Conservation (phyloP, 2,888 invertebrate species). For the Lydus trimaculatus region DNA sequence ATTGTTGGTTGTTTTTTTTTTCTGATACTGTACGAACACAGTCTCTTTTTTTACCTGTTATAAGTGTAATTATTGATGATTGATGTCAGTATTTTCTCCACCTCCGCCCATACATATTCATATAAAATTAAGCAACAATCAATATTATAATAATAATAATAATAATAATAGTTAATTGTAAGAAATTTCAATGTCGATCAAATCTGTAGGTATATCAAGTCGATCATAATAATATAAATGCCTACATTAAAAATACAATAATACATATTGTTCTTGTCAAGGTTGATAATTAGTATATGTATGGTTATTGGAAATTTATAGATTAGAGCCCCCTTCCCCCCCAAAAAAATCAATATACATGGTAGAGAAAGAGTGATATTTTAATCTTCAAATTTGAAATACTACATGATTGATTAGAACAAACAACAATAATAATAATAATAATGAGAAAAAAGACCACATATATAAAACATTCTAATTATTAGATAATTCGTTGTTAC, state of each 20-base stretch:
- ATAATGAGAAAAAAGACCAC: background rate
- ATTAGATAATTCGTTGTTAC: background rate
- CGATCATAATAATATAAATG: too few species aligned
- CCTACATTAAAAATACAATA: background rate
- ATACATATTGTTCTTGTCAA: background rate
- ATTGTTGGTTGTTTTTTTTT: too few species aligned
- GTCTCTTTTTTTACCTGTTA: too few species aligned
- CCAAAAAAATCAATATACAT: background rate
- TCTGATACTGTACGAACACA: too few species aligned
- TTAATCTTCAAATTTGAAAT: background rate
- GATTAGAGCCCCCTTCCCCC: too few species aligned
- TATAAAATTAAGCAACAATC: background rate
- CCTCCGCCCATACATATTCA: background rate
- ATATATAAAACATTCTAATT: background rate
- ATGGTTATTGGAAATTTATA: background rate
- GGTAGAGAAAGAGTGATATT: background rate
- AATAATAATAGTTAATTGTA: background rate
- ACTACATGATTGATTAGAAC: background rate
- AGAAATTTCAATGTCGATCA: slow-evolving; percentile 5
- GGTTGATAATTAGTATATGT: background rate
- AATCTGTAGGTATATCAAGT: too few species aligned
- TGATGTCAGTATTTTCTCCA: background rate
- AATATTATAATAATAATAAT: too few species aligned
- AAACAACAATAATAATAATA: background rate
- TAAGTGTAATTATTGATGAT: too few species aligned